Evolutionary conservation across 2,888 invertebrate species (phyloP), one percentile per base, ranked within the genome.

Genomic region (Scaptomyza parva): DNA sequence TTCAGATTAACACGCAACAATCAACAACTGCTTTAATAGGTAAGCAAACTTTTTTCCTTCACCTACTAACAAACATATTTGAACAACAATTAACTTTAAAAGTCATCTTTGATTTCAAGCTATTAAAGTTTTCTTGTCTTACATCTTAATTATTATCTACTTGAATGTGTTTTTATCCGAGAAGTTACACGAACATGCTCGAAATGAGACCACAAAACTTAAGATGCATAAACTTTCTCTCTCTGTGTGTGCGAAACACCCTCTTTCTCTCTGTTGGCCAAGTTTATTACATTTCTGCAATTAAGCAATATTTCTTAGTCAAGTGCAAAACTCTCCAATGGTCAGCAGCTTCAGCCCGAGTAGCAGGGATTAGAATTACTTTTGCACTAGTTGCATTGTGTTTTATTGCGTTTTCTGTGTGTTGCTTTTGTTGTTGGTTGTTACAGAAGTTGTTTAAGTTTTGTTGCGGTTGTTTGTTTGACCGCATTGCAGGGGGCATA

Each of bases 231-330:
- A 77, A 78, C 58, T 80, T 72, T 65, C 17, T 37, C 37, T n/a
- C n/a, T n/a, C n/a, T 33, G 30, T 37, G 14, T 35, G 7, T 33
- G 18, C 51, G 61, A 41, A 14, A 14, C n/a, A 7, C 44, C 44
- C 61, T 47, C 55, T 52, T n/a, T n/a, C n/a, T n/a, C n/a, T n/a
- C n/a, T n/a, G n/a, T n/a, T 61, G 63, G 51, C 63, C 63, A 57
- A 67, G 64, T 70, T 75, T 78, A 58, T 68, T 66, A 52, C 74
- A 64, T 57, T 57, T 66, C 68, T 75, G 77, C 80, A 80, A 79
- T 80, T 79, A 80, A 75, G 64, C 72, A 69, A 77, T 81, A 82
- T 75, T 82, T 70, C 54, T 61, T 54, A 67, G 66, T 52, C 75
- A 77, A 79, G 75, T 76, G 61, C 44, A 64, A 65, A 71, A 70